Conservation (phyloP, 2,113 vertebrate species). For the Corydoras maculifer region DNA sequence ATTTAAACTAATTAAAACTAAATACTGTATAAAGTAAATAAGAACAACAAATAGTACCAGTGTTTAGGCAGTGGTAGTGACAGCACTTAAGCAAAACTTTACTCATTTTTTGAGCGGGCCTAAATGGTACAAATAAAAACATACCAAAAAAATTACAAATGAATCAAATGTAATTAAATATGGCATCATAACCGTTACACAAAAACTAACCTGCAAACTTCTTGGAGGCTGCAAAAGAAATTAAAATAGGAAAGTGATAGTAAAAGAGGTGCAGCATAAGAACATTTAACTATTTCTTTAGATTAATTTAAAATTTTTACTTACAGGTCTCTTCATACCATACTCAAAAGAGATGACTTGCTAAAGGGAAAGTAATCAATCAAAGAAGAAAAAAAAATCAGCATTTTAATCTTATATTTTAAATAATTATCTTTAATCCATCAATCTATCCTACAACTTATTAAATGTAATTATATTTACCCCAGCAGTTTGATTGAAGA, state of each 20-base stretch:
- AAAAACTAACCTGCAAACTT: background rate
- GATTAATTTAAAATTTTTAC: conserved; percentile 17
- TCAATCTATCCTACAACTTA: background rate
- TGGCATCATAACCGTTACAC: background rate
- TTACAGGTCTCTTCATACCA: conserved; percentile 44
- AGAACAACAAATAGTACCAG: too few relatives aligned
- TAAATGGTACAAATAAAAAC: background rate
- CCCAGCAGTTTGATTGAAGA: conserved; percentile 40
- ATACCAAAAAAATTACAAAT: background rate
- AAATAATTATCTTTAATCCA: background rate
- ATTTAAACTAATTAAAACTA: too few relatives aligned
- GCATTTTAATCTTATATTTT: background rate
- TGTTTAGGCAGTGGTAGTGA: too few relatives aligned
- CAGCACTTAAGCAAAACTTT: background rate
- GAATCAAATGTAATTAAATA: background rate
- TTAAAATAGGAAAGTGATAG: background rate
- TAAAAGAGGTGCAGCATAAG: background rate
- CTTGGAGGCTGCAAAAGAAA: background rate
- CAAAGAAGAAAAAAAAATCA: conserved; percentile 2
- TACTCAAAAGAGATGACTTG: conserved; percentile 42
- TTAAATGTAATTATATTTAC: conserved; percentile 35
- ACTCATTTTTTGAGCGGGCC: conserved; percentile 4
- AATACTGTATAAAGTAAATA: too few relatives aligned
- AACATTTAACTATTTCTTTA: too few relatives aligned
- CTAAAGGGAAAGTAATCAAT: background rate